Evolutionary conservation across 2,888 invertebrate species (phyloP), one percentile per base, ranked within the genome.

Genomic region (Plusia festucae): DNA sequence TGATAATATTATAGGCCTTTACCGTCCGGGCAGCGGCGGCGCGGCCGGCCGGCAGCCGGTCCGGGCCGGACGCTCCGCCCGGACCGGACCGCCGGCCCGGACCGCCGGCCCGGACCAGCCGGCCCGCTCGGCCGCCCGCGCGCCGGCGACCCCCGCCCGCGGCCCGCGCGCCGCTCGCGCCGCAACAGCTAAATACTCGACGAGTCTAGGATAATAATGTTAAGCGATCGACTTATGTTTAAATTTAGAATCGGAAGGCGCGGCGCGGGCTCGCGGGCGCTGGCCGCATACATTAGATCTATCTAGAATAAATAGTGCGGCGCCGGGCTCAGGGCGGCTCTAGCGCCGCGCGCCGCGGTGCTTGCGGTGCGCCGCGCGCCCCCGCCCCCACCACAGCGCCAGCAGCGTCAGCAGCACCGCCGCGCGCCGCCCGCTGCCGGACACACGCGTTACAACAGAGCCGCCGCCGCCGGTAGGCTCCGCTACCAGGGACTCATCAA

Each of bases 331-430:
- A 94, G 91, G 94, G 95, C 85, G 95, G 95, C 88, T 95, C 94
- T 93, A 94, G 90, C 90, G 94, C 94, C 95, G 94, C 90, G 94
- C 95, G 92, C 95, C 95, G 92, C 95, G 95, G 88, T 95, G 95
- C 92, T 95, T 95, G 93, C 95, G 94, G 90, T 95, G 95, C 86
- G 90, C 78, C 85, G 90, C 91, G 88, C 88, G 85, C 78, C 87
- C 90, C 85, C 88, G 88, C 75, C 89, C 87, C 83, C 88, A 85
- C 76, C 87, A 90, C 91, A 88, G 82, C 90, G 86, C 88, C 91
- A 86, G 85, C 92, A 90, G 90, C 90, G 88, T 85, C 90, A 90
- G 89, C 90, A 89, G 88, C 90, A 88, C 83, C 88, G 84, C 81
- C 89, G 86, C 86, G 83, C 88, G 87, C 83, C 89, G 87, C 88